A percentile compares a stretch with the other conserved stretches of the same genome.
These are phyloP conservation scores for Adrianichthys oophorus DNA, from an alignment of 2,797 vertebrate species.

Conservation along the genomic window DNA sequence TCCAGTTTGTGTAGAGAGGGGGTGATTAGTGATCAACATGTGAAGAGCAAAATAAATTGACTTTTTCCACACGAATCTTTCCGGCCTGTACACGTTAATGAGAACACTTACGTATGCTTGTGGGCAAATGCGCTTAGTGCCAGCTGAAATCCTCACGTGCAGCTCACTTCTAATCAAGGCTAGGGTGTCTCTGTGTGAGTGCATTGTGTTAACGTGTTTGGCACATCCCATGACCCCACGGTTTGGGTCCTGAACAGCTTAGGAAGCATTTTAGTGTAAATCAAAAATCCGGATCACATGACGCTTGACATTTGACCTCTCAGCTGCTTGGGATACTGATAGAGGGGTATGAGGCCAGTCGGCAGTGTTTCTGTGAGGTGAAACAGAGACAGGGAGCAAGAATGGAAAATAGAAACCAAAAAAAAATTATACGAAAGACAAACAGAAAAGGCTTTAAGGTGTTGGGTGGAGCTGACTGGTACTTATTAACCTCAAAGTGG, in stretches of 20 bases:
- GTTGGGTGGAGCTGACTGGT: conserved; percentile 8
- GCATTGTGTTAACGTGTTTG: conserved; percentile 25
- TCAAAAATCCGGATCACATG: conserved; percentile 57
- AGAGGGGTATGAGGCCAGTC: conserved; percentile 8
- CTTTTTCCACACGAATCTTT: conserved; percentile 19
- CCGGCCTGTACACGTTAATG: conserved; percentile 17
- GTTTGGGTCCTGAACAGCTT: conserved; percentile 55
- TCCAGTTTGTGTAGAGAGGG: conserved; percentile 30
- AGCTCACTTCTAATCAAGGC: conserved; percentile 49
- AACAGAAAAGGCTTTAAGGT: neutral
- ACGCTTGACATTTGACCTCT: conserved; percentile 49
- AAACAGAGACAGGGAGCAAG: too few relatives aligned
- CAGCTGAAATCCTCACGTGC: conserved; percentile 62
- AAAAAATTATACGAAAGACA: neutral
- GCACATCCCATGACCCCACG: conserved; percentile 37
- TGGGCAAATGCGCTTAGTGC: conserved; percentile 44
- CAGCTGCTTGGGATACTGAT: conserved; percentile 4
- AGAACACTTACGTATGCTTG: conserved; percentile 22
- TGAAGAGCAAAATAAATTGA: conserved; percentile 27
- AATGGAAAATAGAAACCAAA: neutral
- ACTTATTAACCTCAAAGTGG: neutral
- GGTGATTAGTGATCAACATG: conserved; percentile 45
- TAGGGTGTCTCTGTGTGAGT: conserved; percentile 27
- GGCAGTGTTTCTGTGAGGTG: neutral
- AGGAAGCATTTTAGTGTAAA: conserved; percentile 44